Conservation (phyloP, 2,113 vertebrate genomes). For the Istiophorus platypterus region DNA sequence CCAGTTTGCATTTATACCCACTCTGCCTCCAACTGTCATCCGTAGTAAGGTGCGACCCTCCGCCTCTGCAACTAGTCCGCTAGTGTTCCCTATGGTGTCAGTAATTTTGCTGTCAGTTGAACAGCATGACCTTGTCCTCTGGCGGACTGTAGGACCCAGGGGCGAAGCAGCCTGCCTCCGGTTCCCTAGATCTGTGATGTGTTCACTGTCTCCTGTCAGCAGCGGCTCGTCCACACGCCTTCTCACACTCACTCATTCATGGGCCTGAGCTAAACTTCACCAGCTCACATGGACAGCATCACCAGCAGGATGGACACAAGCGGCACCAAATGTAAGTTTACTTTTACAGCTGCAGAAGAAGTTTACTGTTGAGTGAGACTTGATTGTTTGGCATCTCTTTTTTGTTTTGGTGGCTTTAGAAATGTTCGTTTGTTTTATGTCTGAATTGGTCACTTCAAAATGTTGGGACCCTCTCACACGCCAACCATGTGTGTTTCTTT, state of each 20-base stretch:
- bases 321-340: slow-evolving; percentile 71
- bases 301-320: slow-evolving; percentile 71
- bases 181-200: slow-evolving; percentile 27
- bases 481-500: neutral
- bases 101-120: too few species aligned
- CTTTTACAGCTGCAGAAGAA: neutral
- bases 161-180: neutral
- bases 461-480: neutral
- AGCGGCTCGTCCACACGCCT: slow-evolving; percentile 12
- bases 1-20: too few species aligned
- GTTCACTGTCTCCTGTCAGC: slow-evolving; percentile 50
- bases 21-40: too few species aligned
- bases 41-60: too few species aligned
- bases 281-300: slow-evolving; percentile 40
- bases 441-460: neutral
- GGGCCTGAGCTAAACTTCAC: slow-evolving; percentile 24
- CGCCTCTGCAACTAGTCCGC: too few species aligned
- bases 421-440: neutral
- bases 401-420: neutral
- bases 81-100: too few species aligned
- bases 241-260: slow-evolving; percentile 49
- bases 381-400: neutral
- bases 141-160: slow-evolving; percentile 80
- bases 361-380: neutral
- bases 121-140: too few species aligned